These are phyloP conservation scores for Ellobius talpinus DNA, from an alignment of 2,113 vertebrate genomes.

Conservation along the genomic window DNA sequence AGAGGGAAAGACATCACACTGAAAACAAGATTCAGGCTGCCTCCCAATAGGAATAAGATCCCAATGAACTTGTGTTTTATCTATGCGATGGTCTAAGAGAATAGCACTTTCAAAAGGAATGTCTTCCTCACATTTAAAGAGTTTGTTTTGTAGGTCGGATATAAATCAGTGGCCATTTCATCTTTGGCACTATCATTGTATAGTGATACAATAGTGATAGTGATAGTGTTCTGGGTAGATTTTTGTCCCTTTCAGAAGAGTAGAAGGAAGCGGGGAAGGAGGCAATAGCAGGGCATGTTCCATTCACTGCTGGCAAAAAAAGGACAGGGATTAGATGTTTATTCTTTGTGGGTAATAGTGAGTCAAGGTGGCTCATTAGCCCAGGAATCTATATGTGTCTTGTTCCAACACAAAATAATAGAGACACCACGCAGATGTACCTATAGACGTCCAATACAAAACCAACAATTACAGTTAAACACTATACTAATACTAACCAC, in stretches of 20 bases:
- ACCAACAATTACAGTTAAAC: neutral
- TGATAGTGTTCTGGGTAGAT: neutral
- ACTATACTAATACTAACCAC: neutral
- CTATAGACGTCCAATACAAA: neutral
- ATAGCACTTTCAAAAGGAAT: neutral
- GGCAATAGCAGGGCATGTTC: neutral
- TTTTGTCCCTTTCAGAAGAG: neutral
- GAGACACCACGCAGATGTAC: neutral
- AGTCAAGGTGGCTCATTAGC: neutral
- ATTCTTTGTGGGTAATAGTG: neutral
- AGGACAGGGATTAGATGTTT: neutral
- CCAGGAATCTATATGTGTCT: neutral
- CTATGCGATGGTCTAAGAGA: too few species aligned
- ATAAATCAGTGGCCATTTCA: neutral
- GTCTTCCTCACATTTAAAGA: neutral
- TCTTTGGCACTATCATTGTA: neutral
- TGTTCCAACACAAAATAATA: too few species aligned
- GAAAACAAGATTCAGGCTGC: neutral
- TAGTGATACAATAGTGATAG: too few species aligned
- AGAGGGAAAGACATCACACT: fast-evolving
- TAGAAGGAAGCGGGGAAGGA: neutral
- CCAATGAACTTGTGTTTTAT: neutral
- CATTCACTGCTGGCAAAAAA: too few species aligned
- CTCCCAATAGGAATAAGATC: neutral
- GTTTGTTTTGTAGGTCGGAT: neutral